phyloP scores from a whole-genome alignment of 92 coral and sea anemone species.

The Parazoanthus darwini region DNA sequence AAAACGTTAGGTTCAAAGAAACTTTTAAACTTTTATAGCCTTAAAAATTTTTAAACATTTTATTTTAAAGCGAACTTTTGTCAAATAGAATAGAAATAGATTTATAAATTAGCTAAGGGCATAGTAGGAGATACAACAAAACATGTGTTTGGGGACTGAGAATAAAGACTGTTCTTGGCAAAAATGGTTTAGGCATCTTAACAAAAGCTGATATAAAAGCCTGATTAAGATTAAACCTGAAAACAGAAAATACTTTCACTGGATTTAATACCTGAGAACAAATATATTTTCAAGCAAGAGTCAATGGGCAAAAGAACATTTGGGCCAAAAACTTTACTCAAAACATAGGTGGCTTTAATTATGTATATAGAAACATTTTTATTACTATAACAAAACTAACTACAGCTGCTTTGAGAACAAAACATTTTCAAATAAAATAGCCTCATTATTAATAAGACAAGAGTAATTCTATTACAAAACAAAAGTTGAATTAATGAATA shows the following conservation, averaged over 20 bases:
- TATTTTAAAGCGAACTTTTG: no score
- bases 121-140: neutral
- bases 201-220: neutral
- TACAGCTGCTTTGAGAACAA: constrained; percentile 24
- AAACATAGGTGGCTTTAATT: neutral
- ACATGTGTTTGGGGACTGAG: neutral
- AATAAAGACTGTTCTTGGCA: neutral
- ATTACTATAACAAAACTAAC: neutral
- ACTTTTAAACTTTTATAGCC: no score
- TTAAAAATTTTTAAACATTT: no score
- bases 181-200: neutral
- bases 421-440: neutral
- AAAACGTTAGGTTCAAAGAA: no score
- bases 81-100: no score
- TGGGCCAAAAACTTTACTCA: neutral
- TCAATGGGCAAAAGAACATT: neutral
- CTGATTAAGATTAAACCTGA: neutral
- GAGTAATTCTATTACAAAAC: constrained; percentile 12
- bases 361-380: no score
- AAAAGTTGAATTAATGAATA: neutral
- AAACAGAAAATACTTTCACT: no score
- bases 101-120: no score
- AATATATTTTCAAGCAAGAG: neutral
- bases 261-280: no score
- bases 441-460: neutral